These are phyloP conservation scores for Chamaea fasciata DNA, from an alignment of 2,113 vertebrate genomes.

Conservation along the genomic window DNA sequence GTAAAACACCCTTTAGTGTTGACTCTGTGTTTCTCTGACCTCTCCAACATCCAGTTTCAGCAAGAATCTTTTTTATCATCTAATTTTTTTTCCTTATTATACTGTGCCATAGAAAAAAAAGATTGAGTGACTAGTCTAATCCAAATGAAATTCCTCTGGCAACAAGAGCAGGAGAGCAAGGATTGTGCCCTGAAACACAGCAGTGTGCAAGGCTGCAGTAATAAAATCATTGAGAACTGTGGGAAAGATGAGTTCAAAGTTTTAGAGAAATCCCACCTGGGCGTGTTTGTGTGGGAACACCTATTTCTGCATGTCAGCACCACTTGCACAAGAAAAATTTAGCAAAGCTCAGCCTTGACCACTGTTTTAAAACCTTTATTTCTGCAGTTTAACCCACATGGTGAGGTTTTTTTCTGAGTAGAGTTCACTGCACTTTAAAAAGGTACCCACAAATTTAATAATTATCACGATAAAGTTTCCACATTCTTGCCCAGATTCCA, in stretches of 20 bases:
- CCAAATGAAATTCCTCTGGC: not conserved
- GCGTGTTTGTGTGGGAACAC: not conserved
- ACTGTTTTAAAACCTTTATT: not conserved
- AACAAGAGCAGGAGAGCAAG: not conserved
- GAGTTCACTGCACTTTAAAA: not conserved
- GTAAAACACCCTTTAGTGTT: not conserved
- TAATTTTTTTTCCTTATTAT: not conserved
- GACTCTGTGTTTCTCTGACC: rapidly evolving
- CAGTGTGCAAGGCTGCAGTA: not conserved
- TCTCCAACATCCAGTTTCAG: not conserved
- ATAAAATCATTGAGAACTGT: not conserved
- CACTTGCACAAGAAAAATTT: not conserved
- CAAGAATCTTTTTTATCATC: not conserved
- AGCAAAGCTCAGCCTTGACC: not conserved
- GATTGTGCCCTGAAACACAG: not conserved
- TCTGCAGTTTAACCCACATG: not conserved
- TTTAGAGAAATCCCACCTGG: not conserved
- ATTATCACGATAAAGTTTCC: not conserved
- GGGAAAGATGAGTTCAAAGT: not conserved
- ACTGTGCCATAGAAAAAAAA: not conserved
- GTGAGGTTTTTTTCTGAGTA: not conserved
- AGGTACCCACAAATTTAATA: not conserved
- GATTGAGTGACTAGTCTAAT: not conserved
- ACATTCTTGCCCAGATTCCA: conserved; percentile 53
- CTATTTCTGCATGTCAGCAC: not conserved